A percentile compares a stretch with the other conserved stretches of the same genome.
phyloP scores from a whole-genome alignment of 2,888 invertebrate species.

The Byasa hedistus region DNA sequence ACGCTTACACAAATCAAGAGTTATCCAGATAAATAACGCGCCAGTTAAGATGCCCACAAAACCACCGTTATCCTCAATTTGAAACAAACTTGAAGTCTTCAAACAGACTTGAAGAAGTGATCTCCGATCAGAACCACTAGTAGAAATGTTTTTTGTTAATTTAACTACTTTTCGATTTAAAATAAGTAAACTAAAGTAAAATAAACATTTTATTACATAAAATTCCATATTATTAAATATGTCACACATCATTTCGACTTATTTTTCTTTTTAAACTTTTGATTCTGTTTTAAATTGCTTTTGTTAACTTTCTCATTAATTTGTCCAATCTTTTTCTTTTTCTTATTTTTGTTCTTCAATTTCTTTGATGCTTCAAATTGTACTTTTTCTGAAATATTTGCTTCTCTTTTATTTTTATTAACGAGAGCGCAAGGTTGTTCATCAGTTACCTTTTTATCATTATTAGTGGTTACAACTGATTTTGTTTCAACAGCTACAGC shows the following conservation, averaged over 20 bases:
- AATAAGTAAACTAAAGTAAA: constrained; percentile 11
- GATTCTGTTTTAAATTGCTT: constrained; percentile 33
- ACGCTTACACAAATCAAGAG: too few species aligned
- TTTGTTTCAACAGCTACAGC: not conserved
- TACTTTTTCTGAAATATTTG: constrained; percentile 49
- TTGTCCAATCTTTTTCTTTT: constrained; percentile 63
- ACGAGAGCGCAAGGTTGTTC: not conserved
- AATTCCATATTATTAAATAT: constrained; percentile 26
- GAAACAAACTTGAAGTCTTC: too few species aligned
- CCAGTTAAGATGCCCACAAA: too few species aligned
- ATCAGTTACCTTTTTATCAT: constrained; percentile 32
- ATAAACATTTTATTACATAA: constrained; percentile 28
- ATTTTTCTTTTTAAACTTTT: constrained; percentile 41
- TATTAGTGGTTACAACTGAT: not conserved
- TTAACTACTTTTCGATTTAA: not conserved
- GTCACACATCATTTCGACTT: constrained; percentile 15
- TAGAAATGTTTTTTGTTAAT: too few species aligned
- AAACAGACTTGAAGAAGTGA: too few species aligned
- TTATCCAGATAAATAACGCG: too few species aligned
- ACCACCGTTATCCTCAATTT: too few species aligned
- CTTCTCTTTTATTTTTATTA: constrained; percentile 32
- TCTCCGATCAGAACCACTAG: too few species aligned
- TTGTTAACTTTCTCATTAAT: constrained; percentile 43
- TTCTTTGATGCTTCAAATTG: constrained; percentile 57
- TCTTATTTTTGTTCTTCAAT: constrained; percentile 60